These are phyloP conservation scores for Lithophane leautieri DNA, from an alignment of 2,888 invertebrate genomes.

Conservation along the genomic window DNA sequence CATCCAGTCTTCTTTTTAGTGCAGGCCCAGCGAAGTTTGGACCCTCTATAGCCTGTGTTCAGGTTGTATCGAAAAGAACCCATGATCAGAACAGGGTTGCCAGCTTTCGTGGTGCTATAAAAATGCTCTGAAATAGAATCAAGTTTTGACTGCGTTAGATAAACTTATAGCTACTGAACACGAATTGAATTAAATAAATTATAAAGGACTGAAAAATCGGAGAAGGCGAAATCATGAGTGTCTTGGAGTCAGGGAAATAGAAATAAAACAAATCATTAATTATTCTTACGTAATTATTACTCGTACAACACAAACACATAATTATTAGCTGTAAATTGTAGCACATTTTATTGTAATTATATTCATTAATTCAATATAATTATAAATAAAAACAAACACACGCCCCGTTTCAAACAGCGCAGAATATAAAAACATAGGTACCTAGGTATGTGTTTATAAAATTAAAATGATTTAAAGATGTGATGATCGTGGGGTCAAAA, in stretches of 20 bases:
- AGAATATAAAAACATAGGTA: not conserved
- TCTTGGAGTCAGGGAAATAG: not conserved
- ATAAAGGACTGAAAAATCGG: not conserved
- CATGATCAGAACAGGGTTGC: conserved; percentile 55
- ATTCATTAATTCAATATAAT: too few species aligned
- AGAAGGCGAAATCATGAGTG: not conserved
- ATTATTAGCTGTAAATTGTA: too few species aligned
- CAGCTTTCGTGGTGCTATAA: conserved; percentile 46
- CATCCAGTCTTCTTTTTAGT: conserved; percentile 32
- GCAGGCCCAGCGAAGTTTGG: conserved; percentile 50
- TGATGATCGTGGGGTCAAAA: not conserved
- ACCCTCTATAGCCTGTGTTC: conserved; percentile 26
- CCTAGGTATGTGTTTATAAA: not conserved
- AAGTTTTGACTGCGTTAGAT: not conserved
- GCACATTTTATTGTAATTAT: too few species aligned
- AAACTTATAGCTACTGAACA: not conserved
- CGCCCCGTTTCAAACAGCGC: too few species aligned
- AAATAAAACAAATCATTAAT: not conserved
- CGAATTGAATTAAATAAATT: too few species aligned
- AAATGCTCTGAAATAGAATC: conserved; percentile 37
- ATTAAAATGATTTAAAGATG: not conserved
- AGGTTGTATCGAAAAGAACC: conserved; percentile 53
- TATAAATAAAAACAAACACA: too few species aligned
- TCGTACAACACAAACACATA: too few species aligned
- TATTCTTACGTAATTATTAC: not conserved